Base-by-base conservation (phyloP, 2,797 vertebrate species). In the Pygocentrus nattereri region DNA sequence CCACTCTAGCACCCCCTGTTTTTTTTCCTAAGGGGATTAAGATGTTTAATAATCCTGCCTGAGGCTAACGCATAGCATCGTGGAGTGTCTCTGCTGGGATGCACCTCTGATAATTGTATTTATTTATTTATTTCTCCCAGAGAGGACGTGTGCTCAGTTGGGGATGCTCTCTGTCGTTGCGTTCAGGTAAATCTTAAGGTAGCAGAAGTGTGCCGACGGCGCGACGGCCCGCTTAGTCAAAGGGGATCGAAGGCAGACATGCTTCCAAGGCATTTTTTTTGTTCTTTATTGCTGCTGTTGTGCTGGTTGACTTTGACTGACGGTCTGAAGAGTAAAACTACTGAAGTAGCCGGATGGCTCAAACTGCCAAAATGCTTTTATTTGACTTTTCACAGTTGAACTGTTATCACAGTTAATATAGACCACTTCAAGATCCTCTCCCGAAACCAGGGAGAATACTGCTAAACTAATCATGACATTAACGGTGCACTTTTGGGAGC, bases 71-170 rank as follows among this genome's bases (percentile, higher is more conserved):
- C 59, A 79, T 76, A 65, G 67, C 47, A 71, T 54, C 10, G 74
- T 67, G 50, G 72, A 76, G 76, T 74, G 79, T 78, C 76, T 75
- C 76, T 64, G 89, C 92, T 88, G 88, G 91, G 92, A 94, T 93
- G 93, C 93, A 93, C 93, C 92, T 94, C 94, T 93, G 91, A 92
- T 93, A 89, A 93, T 91, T 93, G 92, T 95, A 95, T 95, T 95
- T 95, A 95, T 95, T 95, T 94, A 94, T 95, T 95, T 94, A 88
- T 89, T 93, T 91, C 79, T 84, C 89, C 91, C 92, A 93, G 90
- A 91, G 88, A 90, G 90, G 92, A 21, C 88, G 92, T 73, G 64
- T 68, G 79, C 86, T 88, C 72, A 38, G 84, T 69, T 6, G 77
- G 77, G 76, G 83, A 38, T 62, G 76, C 88, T 91, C 88, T 89